phyloP scores from a whole-genome alignment of 1,140 invertebrate species.

The Bradysia coprophila region DNA sequence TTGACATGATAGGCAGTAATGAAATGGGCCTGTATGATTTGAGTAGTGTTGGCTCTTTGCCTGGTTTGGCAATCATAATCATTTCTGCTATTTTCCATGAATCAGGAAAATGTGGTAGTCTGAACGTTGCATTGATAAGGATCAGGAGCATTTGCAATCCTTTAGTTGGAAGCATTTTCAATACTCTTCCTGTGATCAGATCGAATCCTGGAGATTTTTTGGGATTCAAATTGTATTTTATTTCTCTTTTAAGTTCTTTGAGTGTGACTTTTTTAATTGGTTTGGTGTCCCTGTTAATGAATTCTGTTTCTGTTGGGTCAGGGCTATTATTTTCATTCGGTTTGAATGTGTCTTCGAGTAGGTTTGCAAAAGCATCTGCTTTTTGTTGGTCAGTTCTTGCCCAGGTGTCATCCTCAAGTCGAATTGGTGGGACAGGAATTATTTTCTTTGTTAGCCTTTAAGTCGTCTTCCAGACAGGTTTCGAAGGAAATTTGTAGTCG shows the following conservation, averaged over 20 bases:
- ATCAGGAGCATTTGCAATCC: constrained; percentile 4
- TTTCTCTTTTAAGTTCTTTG: constrained; percentile 6
- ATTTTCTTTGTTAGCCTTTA: too few relatives aligned
- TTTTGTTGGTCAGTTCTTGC: too few relatives aligned
- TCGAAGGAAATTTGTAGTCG: background rate
- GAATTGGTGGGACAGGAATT: too few relatives aligned
- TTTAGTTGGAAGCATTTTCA: constrained; percentile 6
- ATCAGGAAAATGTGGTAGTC: constrained; percentile 6
- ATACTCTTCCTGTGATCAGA: constrained; percentile 4
- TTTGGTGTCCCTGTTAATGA: too few relatives aligned
- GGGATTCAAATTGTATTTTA: constrained; percentile 4
- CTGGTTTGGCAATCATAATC: constrained; percentile 2
- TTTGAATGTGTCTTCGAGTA: background rate
- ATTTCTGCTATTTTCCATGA: background rate
- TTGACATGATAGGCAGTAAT: constrained; percentile 1
- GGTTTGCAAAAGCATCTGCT: background rate
- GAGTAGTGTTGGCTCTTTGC: constrained; percentile 7
- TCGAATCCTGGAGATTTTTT: constrained; percentile 9
- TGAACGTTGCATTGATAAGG: constrained; percentile 5
- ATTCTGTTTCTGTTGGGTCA: too few relatives aligned
- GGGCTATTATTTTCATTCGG: background rate
- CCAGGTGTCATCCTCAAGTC: too few relatives aligned
- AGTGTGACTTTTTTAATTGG: background rate
- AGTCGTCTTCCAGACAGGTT: too few relatives aligned
- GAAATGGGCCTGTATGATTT: background rate